Conservation (phyloP, 2,888 invertebrate genomes). For the Caenorhabditis wallacei region DNA sequence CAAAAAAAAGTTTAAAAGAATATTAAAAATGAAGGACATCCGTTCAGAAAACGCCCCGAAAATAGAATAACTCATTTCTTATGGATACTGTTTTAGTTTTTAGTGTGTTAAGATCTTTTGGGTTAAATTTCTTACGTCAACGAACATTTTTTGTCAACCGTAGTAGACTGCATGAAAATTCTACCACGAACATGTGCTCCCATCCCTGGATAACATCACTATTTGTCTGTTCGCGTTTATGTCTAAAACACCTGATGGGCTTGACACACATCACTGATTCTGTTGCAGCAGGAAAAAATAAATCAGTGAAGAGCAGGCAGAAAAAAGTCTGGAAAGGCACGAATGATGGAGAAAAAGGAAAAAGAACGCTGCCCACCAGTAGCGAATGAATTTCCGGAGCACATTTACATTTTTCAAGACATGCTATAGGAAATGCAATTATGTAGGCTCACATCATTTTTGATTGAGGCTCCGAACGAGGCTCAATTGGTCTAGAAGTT, state of each 20-base stretch:
- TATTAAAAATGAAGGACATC: too few species aligned
- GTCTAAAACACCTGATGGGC: constrained; percentile 55
- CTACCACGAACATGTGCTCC: not conserved
- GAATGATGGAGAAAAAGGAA: constrained; percentile 8
- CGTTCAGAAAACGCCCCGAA: too few species aligned
- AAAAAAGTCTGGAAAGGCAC: constrained; percentile 35
- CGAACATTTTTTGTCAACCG: too few species aligned
- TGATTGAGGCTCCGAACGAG: constrained; percentile 36
- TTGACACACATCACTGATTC: constrained; percentile 47
- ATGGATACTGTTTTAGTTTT: too few species aligned
- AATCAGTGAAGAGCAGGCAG: constrained; percentile 35
- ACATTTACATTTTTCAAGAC: constrained; percentile 59
- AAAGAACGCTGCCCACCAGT: constrained; percentile 52
- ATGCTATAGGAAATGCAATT: constrained; percentile 58
- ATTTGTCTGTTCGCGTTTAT: constrained; percentile 41
- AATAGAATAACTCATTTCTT: too few species aligned
- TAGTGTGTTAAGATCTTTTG: too few species aligned
- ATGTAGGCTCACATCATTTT: constrained; percentile 59
- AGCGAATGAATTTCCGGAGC: constrained; percentile 61
- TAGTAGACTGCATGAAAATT: not conserved
- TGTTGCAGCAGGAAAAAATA: constrained; percentile 53
- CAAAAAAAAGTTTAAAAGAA: too few species aligned
- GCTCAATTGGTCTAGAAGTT: constrained; percentile 16
- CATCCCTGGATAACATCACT: constrained; percentile 29
- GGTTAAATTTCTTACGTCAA: too few species aligned